Evolutionary conservation across 2,797 vertebrate genomes (phyloP).

Genomic region (Pantherophis vulpinus): DNA sequence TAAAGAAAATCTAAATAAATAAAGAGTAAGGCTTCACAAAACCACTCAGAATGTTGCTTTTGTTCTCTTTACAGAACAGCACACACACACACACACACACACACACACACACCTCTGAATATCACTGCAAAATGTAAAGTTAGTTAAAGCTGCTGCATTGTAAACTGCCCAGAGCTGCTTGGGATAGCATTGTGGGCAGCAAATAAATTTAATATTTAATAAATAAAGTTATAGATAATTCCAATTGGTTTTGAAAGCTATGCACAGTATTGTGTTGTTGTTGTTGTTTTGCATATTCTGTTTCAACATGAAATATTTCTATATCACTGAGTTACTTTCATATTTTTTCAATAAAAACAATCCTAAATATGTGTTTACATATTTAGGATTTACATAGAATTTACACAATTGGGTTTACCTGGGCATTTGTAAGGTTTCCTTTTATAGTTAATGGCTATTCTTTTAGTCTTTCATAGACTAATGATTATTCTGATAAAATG

Average conservation of each 20-base stretch:
- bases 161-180: not conserved
- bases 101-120: not conserved
- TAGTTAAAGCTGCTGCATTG: not conserved
- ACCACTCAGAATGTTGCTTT: not conserved
- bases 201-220: not conserved
- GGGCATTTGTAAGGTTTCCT: not conserved
- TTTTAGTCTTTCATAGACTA: not conserved
- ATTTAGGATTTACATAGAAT: not conserved
- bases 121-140: not conserved
- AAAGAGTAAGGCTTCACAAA: not conserved
- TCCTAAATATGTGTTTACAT: not conserved
- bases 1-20: not conserved
- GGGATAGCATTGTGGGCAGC: not conserved
- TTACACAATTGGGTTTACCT: not conserved
- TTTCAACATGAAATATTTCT: not conserved
- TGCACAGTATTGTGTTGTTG: not conserved
- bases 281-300: not conserved
- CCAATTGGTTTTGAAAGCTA: not conserved
- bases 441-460: not conserved
- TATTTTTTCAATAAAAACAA: not conserved
- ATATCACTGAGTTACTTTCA: not conserved
- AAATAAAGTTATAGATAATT: not conserved
- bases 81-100: not conserved
- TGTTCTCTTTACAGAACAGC: not conserved
- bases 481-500: not conserved